These are phyloP conservation scores for Eupithecia abbreviata DNA, from an alignment of 2,888 invertebrate species.

Conservation along the genomic window DNA sequence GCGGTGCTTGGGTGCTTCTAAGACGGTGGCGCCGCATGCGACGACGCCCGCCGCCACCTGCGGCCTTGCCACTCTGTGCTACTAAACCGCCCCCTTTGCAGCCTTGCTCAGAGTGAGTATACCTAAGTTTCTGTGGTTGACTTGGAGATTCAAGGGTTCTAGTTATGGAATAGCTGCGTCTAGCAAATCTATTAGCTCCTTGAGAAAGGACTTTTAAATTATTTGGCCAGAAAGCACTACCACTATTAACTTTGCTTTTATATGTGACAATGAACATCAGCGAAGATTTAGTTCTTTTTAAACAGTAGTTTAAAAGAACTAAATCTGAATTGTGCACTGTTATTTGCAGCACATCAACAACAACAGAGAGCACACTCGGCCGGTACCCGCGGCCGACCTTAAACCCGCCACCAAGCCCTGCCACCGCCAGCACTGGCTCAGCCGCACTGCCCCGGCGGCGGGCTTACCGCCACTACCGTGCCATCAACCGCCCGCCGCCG, in stretches of 20 bases:
- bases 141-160: not conserved
- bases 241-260: not conserved
- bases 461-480: conserved; percentile 90
- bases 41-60: conserved; percentile 46
- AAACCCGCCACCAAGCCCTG: conserved; percentile 96
- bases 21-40: conserved; percentile 54
- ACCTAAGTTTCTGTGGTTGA: not conserved
- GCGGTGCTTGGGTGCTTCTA: conserved; percentile 57
- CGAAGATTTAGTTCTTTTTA: not conserved
- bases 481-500: conserved; percentile 94
- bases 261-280: not conserved
- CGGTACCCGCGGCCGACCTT: conserved; percentile 93
- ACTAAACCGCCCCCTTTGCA: conserved; percentile 45
- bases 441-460: conserved; percentile 87
- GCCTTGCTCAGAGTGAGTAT: conserved; percentile 63
- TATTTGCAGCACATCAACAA: conserved; percentile 76
- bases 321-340: not conserved
- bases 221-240: not conserved
- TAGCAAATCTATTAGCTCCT: not conserved
- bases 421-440: conserved; percentile 89
- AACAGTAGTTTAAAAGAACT: not conserved
- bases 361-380: conserved; percentile 84
- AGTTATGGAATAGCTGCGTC: not conserved
- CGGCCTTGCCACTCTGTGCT: conserved; percentile 50
- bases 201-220: not conserved